phyloP scores from a whole-genome alignment of 2,797 vertebrate species.

The Tamandua tetradactyla region DNA sequence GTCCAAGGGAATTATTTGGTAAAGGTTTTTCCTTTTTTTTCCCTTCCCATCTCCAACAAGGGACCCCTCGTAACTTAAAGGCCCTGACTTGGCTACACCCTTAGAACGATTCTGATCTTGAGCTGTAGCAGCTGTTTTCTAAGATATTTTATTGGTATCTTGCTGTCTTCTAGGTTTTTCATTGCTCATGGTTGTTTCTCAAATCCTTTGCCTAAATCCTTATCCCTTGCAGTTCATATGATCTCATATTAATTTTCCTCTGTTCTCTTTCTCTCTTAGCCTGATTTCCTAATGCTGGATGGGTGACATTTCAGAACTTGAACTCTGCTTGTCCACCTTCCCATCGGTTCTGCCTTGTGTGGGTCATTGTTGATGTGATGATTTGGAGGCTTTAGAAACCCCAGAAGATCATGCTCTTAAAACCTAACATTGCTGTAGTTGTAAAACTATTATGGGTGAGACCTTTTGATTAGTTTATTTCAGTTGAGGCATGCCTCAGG shows the following conservation, averaged over 20 bases:
- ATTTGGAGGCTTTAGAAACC: too few relatives aligned
- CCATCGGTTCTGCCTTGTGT: background rate
- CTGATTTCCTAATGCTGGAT: background rate
- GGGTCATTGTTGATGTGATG: background rate
- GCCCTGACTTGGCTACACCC: background rate
- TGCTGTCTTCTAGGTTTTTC: background rate
- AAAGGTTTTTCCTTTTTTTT: background rate
- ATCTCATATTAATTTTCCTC: background rate
- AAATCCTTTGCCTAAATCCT: background rate
- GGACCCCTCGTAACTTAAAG: background rate
- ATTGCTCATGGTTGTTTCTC: background rate
- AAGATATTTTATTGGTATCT: background rate
- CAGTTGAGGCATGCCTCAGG: too few relatives aligned
- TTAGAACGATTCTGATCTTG: conserved; percentile 1
- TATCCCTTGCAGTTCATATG: background rate
- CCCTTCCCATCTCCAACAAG: background rate
- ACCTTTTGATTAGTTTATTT: too few relatives aligned
- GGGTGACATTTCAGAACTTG: background rate
- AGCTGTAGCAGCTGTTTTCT: background rate
- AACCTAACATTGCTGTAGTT: too few relatives aligned
- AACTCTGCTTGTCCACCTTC: background rate
- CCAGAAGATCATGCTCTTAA: too few relatives aligned
- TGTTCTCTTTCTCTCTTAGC: background rate
- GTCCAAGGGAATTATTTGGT: background rate
- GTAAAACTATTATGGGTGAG: too few relatives aligned